Evolutionary conservation across 1,140 invertebrate genomes (phyloP).

Genomic region (Rhopalosiphum maidis): DNA sequence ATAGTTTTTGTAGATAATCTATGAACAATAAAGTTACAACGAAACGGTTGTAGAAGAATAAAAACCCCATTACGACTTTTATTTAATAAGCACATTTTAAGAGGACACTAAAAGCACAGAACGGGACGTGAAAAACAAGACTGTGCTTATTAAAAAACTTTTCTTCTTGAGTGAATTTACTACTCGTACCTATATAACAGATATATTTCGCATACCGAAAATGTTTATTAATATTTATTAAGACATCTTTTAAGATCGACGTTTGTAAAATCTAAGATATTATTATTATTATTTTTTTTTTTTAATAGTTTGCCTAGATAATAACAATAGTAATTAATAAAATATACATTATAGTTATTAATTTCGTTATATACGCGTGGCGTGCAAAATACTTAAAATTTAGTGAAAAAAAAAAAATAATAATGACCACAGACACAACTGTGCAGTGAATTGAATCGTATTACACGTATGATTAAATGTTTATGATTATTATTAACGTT

Average conservation of each 20-base stretch:
- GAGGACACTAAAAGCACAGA: background rate
- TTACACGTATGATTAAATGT: background rate
- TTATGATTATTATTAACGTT: background rate
- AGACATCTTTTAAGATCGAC: no score
- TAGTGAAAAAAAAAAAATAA: background rate
- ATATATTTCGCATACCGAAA: background rate
- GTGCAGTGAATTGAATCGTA: background rate
- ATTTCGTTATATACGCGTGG: background rate
- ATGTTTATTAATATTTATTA: constrained; percentile 25
- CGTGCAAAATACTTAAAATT: background rate
- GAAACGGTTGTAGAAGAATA: background rate
- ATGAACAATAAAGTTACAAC: constrained; percentile 1
- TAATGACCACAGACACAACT: background rate
- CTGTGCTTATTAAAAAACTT: constrained; percentile 42
- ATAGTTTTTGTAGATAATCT: background rate
- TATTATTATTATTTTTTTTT: background rate
- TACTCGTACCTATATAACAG: background rate
- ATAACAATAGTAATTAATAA: background rate
- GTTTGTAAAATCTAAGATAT: background rate
- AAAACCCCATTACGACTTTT: background rate
- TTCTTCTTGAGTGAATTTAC: constrained; percentile 27
- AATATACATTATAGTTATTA: background rate
- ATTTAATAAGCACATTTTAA: constrained; percentile 36
- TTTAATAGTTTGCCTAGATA: background rate
- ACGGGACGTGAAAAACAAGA: background rate